phyloP scores from a whole-genome alignment of 2,797 vertebrate genomes.

The Pterois miles region DNA sequence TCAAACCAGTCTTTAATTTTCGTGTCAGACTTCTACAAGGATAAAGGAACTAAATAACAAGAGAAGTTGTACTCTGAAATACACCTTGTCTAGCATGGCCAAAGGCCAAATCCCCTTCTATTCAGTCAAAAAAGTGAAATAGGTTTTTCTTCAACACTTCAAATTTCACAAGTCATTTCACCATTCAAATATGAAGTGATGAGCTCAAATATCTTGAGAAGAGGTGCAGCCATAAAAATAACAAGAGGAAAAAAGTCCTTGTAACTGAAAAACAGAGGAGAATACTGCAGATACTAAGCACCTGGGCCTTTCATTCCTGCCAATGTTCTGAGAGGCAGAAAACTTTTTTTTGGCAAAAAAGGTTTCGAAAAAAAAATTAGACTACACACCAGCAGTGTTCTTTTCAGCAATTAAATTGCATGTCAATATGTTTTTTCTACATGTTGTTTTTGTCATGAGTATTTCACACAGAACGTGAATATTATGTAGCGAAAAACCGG shows the following conservation, averaged over 20 bases:
- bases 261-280: constrained; percentile 17
- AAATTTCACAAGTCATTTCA: constrained; percentile 36
- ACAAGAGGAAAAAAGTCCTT: constrained; percentile 31
- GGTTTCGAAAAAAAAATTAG: no score
- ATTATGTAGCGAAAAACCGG: no score
- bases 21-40: constrained; percentile 40
- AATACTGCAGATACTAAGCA: constrained; percentile 5
- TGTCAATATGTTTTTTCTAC: no score
- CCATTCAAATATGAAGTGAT: constrained; percentile 29
- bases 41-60: constrained; percentile 64
- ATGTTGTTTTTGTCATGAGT: no score
- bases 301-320: constrained; percentile 30
- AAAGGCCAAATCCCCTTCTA: constrained; percentile 60
- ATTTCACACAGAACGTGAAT: no score
- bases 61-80: constrained; percentile 52
- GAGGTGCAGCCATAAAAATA: background rate
- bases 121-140: constrained; percentile 54
- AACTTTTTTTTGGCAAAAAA: constrained; percentile 14
- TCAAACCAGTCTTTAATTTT: constrained; percentile 70
- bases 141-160: constrained; percentile 34
- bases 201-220: constrained; percentile 39
- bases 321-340: constrained; percentile 17
- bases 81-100: constrained; percentile 33
- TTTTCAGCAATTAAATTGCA: no score
- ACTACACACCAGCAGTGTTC: no score